phyloP scores from a whole-genome alignment of 2,888 invertebrate genomes.

The Dorcus parallelipipedus region DNA sequence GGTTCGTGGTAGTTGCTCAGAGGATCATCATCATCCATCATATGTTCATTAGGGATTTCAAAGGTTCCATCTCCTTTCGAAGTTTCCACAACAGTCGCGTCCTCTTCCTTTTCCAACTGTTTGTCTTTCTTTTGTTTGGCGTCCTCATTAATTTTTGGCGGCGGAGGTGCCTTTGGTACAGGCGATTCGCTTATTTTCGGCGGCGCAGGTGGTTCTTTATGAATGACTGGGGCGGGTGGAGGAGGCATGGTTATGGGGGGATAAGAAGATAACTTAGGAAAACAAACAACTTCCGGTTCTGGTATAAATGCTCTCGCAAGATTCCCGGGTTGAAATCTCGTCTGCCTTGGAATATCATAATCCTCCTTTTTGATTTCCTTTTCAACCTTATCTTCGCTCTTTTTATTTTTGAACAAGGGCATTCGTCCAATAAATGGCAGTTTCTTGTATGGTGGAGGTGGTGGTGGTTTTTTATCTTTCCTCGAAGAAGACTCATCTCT shows the following conservation, averaged over 20 bases:
- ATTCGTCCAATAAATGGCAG: conserved; percentile 83
- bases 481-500: conserved; percentile 16
- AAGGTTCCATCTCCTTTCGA: neutral
- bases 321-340: conserved; percentile 46
- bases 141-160: conserved; percentile 32
- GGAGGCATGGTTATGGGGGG: conserved; percentile 39
- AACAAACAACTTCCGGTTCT: conserved; percentile 47
- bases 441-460: conserved; percentile 60
- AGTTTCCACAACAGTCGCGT: neutral
- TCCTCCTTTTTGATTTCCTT: conserved; percentile 56
- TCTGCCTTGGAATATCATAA: conserved; percentile 44
- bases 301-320: conserved; percentile 46
- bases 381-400: conserved; percentile 48
- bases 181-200: conserved; percentile 30
- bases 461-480: conserved; percentile 36
- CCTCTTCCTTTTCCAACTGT: conserved; percentile 8
- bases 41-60: neutral
- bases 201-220: conserved; percentile 32
- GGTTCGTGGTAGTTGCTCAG: conserved; percentile 18
- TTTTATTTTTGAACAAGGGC: conserved; percentile 70
- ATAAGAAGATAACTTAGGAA: conserved; percentile 44
- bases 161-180: conserved; percentile 38
- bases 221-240: conserved; percentile 29
- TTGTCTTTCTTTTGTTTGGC: conserved; percentile 4
- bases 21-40: conserved; percentile 17